A percentile compares a stretch with the other conserved stretches of the same genome.
phyloP scores from a whole-genome alignment of 2,113 vertebrate genomes.

The human (Homo sapiens) region DNA sequence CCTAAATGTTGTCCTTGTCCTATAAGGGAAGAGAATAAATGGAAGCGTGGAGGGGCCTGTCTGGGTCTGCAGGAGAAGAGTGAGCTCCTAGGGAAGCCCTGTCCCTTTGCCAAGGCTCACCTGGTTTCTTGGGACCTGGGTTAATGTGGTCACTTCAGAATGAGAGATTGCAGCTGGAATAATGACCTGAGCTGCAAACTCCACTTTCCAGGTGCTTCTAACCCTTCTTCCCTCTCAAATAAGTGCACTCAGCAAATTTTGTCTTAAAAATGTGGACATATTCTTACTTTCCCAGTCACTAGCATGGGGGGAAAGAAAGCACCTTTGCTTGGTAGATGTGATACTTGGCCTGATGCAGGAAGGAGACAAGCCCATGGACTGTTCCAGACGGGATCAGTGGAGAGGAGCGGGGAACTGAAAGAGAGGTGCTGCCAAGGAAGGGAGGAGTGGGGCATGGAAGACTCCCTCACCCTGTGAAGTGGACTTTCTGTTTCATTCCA shows the following conservation, averaged over 20 bases:
- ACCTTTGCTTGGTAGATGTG: neutral
- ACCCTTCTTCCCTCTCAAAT: neutral
- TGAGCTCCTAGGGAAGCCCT: neutral
- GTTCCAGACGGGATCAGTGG: neutral
- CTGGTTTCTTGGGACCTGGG: neutral
- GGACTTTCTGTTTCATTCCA: neutral
- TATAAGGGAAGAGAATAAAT: neutral
- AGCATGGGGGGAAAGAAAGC: neutral
- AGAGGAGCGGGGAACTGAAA: neutral
- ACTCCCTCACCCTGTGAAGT: neutral
- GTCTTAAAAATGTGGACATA: neutral
- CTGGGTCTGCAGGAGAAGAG: fast-evolving
- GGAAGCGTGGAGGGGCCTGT: neutral
- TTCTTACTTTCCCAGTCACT: neutral
- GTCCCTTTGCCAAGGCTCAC: neutral
- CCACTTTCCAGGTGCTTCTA: neutral
- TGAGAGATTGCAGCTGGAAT: neutral
- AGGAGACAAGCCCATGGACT: neutral
- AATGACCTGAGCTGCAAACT: neutral
- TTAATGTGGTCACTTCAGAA: neutral
- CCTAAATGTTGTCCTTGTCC: neutral
- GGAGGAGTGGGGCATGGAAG: neutral
- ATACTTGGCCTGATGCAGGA: too few relatives aligned
- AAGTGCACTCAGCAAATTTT: neutral
- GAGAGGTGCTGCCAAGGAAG: neutral